phyloP scores from a whole-genome alignment of 2,797 vertebrate species.

The Dipus sagitta region DNA sequence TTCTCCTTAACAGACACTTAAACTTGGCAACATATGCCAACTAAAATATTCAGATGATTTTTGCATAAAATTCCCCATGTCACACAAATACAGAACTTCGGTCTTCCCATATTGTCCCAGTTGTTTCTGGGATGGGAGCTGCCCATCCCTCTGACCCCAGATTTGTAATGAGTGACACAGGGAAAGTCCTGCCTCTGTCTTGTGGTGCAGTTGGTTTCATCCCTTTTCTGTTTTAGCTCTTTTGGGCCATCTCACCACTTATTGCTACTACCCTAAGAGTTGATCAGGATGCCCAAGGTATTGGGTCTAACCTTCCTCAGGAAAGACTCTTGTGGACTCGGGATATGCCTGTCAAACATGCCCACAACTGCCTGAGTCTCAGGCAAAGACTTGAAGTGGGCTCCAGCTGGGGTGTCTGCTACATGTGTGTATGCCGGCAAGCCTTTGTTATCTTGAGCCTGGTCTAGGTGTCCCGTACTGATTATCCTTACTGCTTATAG shows the following conservation, averaged over 20 bases:
- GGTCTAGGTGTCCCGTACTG: neutral
- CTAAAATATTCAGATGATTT: neutral
- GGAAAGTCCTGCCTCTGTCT: neutral
- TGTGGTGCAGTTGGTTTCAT: neutral
- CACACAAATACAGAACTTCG: neutral
- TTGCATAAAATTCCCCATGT: neutral
- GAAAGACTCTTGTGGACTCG: neutral
- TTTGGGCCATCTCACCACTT: neutral
- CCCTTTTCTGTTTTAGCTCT: neutral
- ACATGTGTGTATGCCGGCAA: accelerated
- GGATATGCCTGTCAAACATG: neutral
- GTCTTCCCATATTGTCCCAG: neutral
- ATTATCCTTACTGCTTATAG: neutral
- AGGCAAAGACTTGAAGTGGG: neutral
- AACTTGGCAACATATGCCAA: neutral
- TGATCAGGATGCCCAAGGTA: neutral
- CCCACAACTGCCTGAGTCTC: neutral
- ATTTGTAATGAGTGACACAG: neutral
- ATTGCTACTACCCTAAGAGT: too few species aligned
- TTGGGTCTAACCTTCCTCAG: too few species aligned
- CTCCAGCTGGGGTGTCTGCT: neutral
- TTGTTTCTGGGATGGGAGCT: neutral
- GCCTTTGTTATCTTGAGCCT: neutral
- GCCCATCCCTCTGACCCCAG: neutral
- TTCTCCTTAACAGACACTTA: neutral